These are phyloP conservation scores for Drosophila parabipectinata DNA, from an alignment of 1,140 invertebrate species.

Conservation along the genomic window DNA sequence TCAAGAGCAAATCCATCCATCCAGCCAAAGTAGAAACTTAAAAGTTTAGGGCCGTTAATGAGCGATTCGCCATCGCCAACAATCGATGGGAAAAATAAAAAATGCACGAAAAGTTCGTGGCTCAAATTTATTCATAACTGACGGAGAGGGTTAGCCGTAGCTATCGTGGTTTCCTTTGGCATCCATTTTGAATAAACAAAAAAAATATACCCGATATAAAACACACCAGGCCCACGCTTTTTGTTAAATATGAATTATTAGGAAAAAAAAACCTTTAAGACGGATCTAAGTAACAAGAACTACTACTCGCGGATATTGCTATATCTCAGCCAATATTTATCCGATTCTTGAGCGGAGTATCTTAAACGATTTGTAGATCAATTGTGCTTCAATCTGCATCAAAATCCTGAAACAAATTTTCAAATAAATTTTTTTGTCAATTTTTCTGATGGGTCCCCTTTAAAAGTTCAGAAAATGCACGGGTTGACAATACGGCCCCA, in stretches of 20 bases:
- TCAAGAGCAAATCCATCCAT: conserved; percentile 52
- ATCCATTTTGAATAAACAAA: not conserved
- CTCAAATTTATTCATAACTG: conserved; percentile 3
- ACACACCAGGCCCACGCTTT: not conserved
- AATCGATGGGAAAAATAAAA: conserved; percentile 4
- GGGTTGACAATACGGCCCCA: too few relatives aligned
- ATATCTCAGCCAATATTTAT: not conserved
- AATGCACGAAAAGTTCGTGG: not conserved
- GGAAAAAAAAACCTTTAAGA: too few relatives aligned
- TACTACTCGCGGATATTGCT: too few relatives aligned
- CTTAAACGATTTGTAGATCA: too few relatives aligned
- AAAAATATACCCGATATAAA: not conserved
- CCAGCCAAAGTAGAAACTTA: conserved; percentile 37
- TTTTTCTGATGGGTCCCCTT: too few relatives aligned
- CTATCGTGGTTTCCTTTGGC: not conserved
- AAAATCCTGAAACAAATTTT: too few relatives aligned
- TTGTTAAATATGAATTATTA: too few relatives aligned
- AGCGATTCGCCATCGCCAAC: conserved; percentile 31
- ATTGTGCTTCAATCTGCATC: too few relatives aligned
- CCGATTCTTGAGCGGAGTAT: not conserved
- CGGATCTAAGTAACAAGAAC: too few relatives aligned
- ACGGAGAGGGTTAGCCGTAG: not conserved
- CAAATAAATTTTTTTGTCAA: too few relatives aligned
- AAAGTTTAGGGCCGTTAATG: conserved; percentile 54
- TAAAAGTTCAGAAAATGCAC: too few relatives aligned